These are phyloP conservation scores for Amblyopsis hoosieri DNA, from an alignment of 2,797 vertebrate genomes.

Conservation along the genomic window DNA sequence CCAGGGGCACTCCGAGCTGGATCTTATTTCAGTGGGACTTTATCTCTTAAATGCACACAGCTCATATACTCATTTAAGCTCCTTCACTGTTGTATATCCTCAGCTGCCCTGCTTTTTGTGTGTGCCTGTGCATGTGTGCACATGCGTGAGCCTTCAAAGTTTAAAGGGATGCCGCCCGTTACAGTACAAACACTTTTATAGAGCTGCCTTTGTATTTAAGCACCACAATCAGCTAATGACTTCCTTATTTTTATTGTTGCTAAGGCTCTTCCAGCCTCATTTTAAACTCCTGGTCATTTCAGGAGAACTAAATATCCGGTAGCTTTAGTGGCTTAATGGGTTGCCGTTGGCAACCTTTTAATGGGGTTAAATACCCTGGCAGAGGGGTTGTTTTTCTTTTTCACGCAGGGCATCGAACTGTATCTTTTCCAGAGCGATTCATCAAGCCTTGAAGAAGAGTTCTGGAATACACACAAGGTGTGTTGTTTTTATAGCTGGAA, in stretches of 20 bases:
- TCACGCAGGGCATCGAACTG: neutral
- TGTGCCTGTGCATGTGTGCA: slow-evolving; percentile 7
- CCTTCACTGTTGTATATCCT: slow-evolving; percentile 4
- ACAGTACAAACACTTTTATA: slow-evolving; percentile 63
- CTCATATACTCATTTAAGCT: neutral
- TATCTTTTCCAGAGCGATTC: neutral
- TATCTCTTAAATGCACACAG: slow-evolving; percentile 5
- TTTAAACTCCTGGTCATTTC: slow-evolving; percentile 48
- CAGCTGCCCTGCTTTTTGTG: slow-evolving; percentile 2
- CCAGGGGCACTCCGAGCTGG: slow-evolving; percentile 26
- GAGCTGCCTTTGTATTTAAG: slow-evolving; percentile 54
- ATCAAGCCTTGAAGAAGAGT: no score
- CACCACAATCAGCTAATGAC: slow-evolving; percentile 64
- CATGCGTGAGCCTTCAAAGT: slow-evolving; percentile 49
- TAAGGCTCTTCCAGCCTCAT: slow-evolving; percentile 48
- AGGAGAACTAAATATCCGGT: slow-evolving; percentile 54
- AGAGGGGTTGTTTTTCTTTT: neutral
- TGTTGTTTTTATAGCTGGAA: no score
- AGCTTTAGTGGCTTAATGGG: slow-evolving; percentile 41
- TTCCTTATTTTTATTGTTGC: slow-evolving; percentile 68
- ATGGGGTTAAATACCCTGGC: slow-evolving; percentile 21
- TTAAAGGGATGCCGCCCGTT: slow-evolving; percentile 37
- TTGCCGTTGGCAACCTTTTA: slow-evolving; percentile 46
- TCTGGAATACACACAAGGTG: no score
- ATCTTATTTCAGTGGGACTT: slow-evolving; percentile 17